A percentile compares a stretch with the other conserved stretches of the same genome.
Conservation (phyloP, 1,140 invertebrate genomes). For the Lutraria rhynchaena region DNA sequence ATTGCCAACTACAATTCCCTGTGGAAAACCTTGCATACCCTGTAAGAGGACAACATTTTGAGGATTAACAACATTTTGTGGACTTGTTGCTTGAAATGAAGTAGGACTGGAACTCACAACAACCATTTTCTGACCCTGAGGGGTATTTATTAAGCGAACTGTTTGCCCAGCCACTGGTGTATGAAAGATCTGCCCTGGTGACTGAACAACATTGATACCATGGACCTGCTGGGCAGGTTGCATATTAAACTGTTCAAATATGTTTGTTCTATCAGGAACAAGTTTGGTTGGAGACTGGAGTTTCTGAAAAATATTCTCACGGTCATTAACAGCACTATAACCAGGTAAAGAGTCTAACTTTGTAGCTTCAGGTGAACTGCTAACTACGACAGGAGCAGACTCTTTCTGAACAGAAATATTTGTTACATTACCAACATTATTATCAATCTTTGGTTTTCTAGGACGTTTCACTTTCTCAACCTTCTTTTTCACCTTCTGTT, state of each 20-base stretch:
- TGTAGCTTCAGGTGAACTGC: constrained; percentile 51
- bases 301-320: constrained; percentile 51
- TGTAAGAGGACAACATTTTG: constrained; percentile 57
- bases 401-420: constrained; percentile 36
- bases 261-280: constrained; percentile 46
- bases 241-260: constrained; percentile 59
- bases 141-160: constrained; percentile 43
- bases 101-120: constrained; percentile 46
- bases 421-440: too few relatives aligned
- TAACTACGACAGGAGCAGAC: constrained; percentile 16
- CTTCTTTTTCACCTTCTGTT: constrained; percentile 46
- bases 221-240: not conserved
- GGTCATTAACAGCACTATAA: constrained; percentile 22
- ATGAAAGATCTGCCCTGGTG: constrained; percentile 14
- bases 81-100: not conserved
- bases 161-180: constrained; percentile 35
- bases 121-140: constrained; percentile 50
- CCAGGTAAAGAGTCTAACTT: constrained; percentile 43
- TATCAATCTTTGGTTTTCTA: constrained; percentile 33
- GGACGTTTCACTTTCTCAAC: constrained; percentile 54
- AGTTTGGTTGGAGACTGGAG: constrained; percentile 29
- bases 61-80: not conserved
- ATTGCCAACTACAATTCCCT: constrained; percentile 55
- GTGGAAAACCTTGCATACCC: constrained; percentile 49
- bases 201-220: constrained; percentile 31